Evolutionary conservation across 2,797 vertebrate species (phyloP).

Genomic region (Acanthornis magna): DNA sequence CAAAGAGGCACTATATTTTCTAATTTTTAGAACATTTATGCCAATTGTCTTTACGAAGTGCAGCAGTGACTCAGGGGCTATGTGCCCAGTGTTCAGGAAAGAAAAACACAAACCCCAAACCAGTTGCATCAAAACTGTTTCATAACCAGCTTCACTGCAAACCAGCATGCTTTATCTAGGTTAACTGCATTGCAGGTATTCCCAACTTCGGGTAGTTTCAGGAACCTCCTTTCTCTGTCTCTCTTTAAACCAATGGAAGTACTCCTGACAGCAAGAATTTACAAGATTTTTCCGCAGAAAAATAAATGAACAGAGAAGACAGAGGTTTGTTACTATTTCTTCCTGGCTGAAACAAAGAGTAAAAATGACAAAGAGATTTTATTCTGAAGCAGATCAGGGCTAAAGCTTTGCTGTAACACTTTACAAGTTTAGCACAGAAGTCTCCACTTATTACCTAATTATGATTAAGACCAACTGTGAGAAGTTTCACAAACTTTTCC

Average conservation of each 20-base stretch:
- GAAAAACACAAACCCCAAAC: background rate
- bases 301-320: background rate
- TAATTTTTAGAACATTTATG: background rate
- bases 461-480: background rate
- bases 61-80: fast-evolving
- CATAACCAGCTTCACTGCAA: background rate
- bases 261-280: background rate
- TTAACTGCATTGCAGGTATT: constrained; percentile 23
- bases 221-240: background rate
- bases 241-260: background rate
- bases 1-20: background rate
- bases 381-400: background rate
- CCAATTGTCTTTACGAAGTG: fast-evolving
- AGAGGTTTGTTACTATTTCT: background rate
- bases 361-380: background rate
- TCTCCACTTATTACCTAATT: background rate
- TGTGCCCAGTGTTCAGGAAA: background rate
- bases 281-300: background rate
- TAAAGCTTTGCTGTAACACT: background rate
- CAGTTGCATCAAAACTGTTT: background rate
- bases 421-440: background rate
- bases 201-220: background rate
- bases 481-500: background rate
- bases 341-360: background rate
- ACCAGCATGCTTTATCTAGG: background rate